Evolutionary conservation across 2,888 invertebrate species (phyloP).

Genomic region (Watsonalla cultraria): DNA sequence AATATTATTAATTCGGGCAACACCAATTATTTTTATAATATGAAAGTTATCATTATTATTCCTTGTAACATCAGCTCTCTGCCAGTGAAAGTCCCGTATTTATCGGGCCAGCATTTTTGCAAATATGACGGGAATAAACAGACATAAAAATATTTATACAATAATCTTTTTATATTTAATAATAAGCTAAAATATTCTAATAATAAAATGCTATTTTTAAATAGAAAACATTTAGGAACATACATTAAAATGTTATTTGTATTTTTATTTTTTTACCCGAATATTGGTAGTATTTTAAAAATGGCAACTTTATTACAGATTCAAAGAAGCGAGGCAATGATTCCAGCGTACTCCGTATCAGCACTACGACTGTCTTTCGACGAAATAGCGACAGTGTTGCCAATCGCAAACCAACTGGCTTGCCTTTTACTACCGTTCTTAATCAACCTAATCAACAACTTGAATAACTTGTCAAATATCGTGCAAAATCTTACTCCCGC

Average conservation of each 20-base stretch:
- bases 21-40: too few relatives aligned
- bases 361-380: slow-evolving; percentile 64
- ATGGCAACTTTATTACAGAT: slow-evolving; percentile 35
- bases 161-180: too few relatives aligned
- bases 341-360: slow-evolving; percentile 65
- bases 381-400: slow-evolving; percentile 60
- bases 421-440: slow-evolving; percentile 62
- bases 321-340: slow-evolving; percentile 55
- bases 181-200: too few relatives aligned
- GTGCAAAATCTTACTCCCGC: slow-evolving; percentile 70
- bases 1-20: too few relatives aligned
- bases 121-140: too few relatives aligned
- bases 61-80: too few relatives aligned
- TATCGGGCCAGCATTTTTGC: too few relatives aligned
- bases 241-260: not conserved
- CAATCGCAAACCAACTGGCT: slow-evolving; percentile 62
- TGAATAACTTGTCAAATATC: slow-evolving; percentile 67
- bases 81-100: too few relatives aligned
- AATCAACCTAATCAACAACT: slow-evolving; percentile 64
- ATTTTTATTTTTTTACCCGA: not conserved
- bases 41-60: too few relatives aligned
- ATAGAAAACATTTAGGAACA: too few relatives aligned
- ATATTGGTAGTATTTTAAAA: not conserved
- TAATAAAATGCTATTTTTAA: too few relatives aligned
- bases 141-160: too few relatives aligned